Percentiles rank a stretch among this genome's conserved stretches.
phyloP scores from a whole-genome alignment of 2,113 vertebrate species.

The Protobothrops mucrosquamatus region DNA sequence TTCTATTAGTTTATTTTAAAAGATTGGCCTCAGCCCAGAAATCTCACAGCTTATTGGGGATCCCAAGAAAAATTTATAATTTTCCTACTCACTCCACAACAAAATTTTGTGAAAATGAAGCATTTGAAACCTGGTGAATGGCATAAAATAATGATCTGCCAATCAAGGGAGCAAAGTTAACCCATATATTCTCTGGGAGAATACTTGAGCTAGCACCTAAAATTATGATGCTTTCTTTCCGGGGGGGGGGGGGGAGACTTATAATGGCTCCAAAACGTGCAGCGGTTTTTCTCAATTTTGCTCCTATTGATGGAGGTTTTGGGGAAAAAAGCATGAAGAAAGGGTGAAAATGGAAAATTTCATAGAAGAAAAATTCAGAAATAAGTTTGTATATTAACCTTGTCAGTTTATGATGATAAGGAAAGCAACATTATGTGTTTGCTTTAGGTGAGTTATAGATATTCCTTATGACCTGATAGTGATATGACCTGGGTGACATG shows the following conservation, averaged over 20 bases:
- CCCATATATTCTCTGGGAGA: neutral
- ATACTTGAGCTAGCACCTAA: neutral
- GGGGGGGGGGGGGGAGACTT: neutral
- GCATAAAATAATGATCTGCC: neutral
- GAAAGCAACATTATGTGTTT: neutral
- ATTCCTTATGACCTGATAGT: neutral
- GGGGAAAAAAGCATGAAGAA: neutral
- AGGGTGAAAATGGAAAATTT: neutral
- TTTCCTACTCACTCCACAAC: neutral
- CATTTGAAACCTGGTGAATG: neutral
- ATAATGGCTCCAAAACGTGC: neutral
- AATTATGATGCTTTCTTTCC: neutral
- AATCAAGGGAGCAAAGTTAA: neutral
- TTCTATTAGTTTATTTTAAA: conserved; percentile 38
- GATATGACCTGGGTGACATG: no score
- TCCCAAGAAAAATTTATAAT: neutral
- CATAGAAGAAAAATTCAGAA: neutral
- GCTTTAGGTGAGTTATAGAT: neutral
- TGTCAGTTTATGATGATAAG: neutral
- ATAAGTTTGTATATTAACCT: neutral
- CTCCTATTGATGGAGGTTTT: neutral
- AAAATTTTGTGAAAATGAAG: neutral
- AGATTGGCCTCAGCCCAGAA: conserved; percentile 23
- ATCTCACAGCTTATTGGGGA: neutral
- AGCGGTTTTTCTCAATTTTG: neutral